phyloP scores from a whole-genome alignment of 1,140 invertebrate species.

The Callitettix versicolor region DNA sequence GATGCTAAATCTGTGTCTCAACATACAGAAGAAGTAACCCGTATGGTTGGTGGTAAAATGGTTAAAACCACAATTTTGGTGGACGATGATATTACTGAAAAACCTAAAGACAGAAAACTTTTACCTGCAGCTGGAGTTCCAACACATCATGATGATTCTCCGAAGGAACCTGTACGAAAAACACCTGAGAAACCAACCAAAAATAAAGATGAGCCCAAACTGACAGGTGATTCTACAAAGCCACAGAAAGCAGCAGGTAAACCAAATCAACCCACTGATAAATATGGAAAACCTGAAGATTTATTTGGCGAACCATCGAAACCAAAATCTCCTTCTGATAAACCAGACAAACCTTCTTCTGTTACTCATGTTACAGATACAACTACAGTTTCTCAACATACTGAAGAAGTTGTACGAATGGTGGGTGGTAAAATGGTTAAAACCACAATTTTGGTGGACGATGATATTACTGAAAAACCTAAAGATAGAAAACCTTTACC shows the following conservation, averaged over 20 bases:
- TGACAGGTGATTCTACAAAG: neutral
- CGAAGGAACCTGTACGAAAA: neutral
- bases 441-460: constrained; percentile 11
- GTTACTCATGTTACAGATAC: neutral
- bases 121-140: neutral
- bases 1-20: neutral
- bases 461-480: neutral
- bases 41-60: constrained; percentile 17
- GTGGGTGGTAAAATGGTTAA: constrained; percentile 8
- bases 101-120: neutral
- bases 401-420: neutral
- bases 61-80: constrained; percentile 2
- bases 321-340: no score
- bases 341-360: no score
- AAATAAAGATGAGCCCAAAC: neutral
- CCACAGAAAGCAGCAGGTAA: neutral
- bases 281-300: neutral
- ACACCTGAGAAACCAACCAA: no score
- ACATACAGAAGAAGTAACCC: constrained; percentile 11
- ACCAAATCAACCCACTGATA: neutral
- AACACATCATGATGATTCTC: neutral
- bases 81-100: neutral
- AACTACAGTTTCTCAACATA: neutral
- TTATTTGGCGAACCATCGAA: neutral
- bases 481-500: neutral